These are phyloP conservation scores for Triplophysa yarkandensis DNA, from an alignment of 2,797 vertebrate species.

Conservation along the genomic window DNA sequence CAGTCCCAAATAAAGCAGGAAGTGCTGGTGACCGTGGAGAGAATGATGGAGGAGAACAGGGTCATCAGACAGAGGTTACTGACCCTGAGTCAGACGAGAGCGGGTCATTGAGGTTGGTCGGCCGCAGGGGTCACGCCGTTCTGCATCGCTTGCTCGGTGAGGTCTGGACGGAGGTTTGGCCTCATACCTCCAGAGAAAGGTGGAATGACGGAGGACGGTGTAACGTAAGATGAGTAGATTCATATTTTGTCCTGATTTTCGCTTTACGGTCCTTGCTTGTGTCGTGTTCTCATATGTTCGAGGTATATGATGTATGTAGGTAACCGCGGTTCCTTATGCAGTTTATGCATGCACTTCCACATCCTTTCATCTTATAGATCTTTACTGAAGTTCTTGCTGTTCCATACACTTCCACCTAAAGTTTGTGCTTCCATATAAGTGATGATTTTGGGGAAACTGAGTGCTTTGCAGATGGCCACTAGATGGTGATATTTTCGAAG, in stretches of 20 bases:
- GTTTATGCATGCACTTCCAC: too few relatives aligned
- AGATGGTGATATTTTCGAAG: slow-evolving; percentile 35
- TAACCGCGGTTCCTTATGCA: too few relatives aligned
- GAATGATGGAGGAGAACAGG: slow-evolving; percentile 87
- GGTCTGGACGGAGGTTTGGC: background rate
- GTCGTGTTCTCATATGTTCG: too few relatives aligned
- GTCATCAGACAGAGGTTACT: slow-evolving; percentile 77
- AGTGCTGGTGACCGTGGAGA: slow-evolving; percentile 83
- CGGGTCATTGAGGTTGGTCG: slow-evolving; percentile 2
- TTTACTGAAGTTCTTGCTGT: too few relatives aligned
- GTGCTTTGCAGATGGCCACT: slow-evolving; percentile 4
- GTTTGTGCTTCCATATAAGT: too few relatives aligned
- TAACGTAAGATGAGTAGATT: too few relatives aligned
- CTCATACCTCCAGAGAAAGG: background rate
- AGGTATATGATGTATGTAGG: too few relatives aligned
- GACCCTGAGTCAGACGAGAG: slow-evolving; percentile 56
- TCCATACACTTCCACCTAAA: too few relatives aligned
- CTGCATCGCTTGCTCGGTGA: background rate
- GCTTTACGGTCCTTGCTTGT: too few relatives aligned
- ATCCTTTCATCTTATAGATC: too few relatives aligned
- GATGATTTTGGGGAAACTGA: background rate
- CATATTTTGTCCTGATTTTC: too few relatives aligned
- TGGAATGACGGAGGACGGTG: too few relatives aligned
- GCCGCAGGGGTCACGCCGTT: background rate
- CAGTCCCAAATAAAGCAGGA: slow-evolving; percentile 73